These are phyloP conservation scores for Arctopsyche grandis DNA, from an alignment of 1,140 invertebrate genomes.

Conservation along the genomic window DNA sequence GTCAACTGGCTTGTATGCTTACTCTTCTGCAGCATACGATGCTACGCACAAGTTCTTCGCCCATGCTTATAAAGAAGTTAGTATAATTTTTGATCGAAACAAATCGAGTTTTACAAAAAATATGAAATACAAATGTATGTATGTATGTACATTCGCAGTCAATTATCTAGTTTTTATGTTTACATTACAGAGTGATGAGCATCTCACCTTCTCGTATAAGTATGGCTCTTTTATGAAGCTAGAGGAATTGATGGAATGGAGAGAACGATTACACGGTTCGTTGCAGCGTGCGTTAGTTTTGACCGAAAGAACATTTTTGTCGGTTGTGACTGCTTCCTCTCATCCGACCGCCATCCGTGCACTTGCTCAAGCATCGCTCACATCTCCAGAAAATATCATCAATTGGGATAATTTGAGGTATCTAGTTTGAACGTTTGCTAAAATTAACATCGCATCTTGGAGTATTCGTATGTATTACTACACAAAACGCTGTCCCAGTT, in stretches of 20 bases:
- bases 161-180: conserved; percentile 37
- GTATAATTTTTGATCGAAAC: no score
- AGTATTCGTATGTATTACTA: no score
- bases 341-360: conserved; percentile 59
- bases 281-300: conserved; percentile 81
- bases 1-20: conserved; percentile 74
- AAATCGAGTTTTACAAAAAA: no score
- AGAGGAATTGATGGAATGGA: conserved; percentile 88
- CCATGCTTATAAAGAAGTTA: conserved; percentile 86
- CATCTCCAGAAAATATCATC: conserved; percentile 61
- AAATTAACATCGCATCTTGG: no score
- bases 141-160: no score
- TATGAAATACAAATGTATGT: no score
- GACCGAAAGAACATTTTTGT: conserved; percentile 82
- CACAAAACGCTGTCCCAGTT: no score
- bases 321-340: conserved; percentile 68
- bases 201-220: conserved; percentile 91
- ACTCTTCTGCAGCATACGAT: conserved; percentile 73
- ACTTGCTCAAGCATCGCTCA: conserved; percentile 54
- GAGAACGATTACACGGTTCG: conserved; percentile 83
- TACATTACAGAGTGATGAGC: conserved; percentile 83
- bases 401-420: conserved; percentile 64
- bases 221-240: conserved; percentile 94
- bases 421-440: neutral
- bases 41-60: conserved; percentile 86